Conservation (phyloP, 2,888 invertebrate species). For the Oscheius sp. region DNA sequence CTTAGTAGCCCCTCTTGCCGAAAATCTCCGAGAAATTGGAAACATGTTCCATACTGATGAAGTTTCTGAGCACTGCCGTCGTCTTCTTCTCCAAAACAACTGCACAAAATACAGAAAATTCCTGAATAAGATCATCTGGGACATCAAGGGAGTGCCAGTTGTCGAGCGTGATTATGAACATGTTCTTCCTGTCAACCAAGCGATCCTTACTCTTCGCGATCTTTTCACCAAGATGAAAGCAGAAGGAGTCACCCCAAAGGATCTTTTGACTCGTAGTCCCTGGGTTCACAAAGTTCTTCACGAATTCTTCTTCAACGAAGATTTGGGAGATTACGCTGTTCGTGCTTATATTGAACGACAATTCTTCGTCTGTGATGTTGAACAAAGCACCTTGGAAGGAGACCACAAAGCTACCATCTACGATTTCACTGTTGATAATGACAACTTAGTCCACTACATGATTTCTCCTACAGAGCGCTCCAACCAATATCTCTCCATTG, state of each 20-base stretch:
- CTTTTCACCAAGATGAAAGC: constrained; percentile 16
- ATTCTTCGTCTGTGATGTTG: constrained; percentile 32
- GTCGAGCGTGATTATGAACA: constrained; percentile 12
- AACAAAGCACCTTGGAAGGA: constrained; percentile 9
- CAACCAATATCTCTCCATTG: constrained; percentile 37
- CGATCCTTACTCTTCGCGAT: constrained; percentile 28
- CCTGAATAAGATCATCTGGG: constrained; percentile 43
- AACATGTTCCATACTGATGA: constrained; percentile 57
- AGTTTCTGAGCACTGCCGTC: constrained; percentile 46
- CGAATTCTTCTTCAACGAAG: constrained; percentile 65
- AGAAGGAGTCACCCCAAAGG: constrained; percentile 15
- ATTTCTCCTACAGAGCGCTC: constrained; percentile 27
- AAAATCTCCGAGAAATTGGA: constrained; percentile 55
- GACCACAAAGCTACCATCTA: constrained; percentile 30
- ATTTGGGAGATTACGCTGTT: constrained; percentile 49
- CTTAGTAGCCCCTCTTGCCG: constrained; percentile 40
- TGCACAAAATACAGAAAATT: constrained; percentile 45
- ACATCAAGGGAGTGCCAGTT: constrained; percentile 32
- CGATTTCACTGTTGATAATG: constrained; percentile 37
- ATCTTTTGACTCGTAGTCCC: constrained; percentile 34
- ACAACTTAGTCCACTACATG: constrained; percentile 35
- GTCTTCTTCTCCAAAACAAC: constrained; percentile 45
- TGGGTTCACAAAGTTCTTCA: constrained; percentile 57
- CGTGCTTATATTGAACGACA: constrained; percentile 44
- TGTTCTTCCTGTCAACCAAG: constrained; percentile 36